Evolutionary conservation across 2,797 vertebrate genomes (phyloP), one percentile per base, ranked within the genome.

Genomic region (Morus bassanus): DNA sequence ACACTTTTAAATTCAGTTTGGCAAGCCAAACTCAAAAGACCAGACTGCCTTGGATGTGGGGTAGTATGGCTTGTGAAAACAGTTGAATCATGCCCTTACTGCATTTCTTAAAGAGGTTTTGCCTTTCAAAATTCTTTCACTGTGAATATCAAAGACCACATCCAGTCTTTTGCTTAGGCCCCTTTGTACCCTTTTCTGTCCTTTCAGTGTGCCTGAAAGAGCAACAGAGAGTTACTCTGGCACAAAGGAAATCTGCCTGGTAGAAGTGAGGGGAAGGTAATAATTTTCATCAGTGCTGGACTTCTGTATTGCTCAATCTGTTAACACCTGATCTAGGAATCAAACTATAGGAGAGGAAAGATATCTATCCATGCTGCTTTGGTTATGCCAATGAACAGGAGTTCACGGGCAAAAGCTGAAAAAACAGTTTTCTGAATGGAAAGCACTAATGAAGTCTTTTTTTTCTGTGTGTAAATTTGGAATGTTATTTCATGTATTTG

Each of bases 1-100:
- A 10, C 79, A 86, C 75, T 96, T 95, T 93, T 39, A 92, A 92
- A 94, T 92, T 94, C 79, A 64, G 30, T 94, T 94, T 95, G 92
- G 93, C 86, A 93, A 89, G 53, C 5, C 48, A 95, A 18, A 72
- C 82, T 93, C 73, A 95, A 91, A 96, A 95, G 87, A 88, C 10
- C 57, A 75, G 76, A 45, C 11, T 81, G 50, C 21, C 79, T 96
- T 97, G 96, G 91, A 95, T 88, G 91, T 69, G 43, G 92, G 65
- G 76, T 79, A n/a, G n/a, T 35, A 85, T 6, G 30, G 65, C 30
- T 68, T 78, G 45, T 78, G 88, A 81, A 95, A 95, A 80, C 76
- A 69, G 57, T 61, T 61, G 89, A 93, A 92, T 96, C 53, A 39
- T 59, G 50, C 41, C 57, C 80, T 85, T 85, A 19, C 33, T 41